Percentiles rank a stretch among this genome's conserved stretches.
These are phyloP conservation scores for Pseudochaenichthys georgianus DNA, from an alignment of 2,797 vertebrate genomes.

Conservation along the genomic window DNA sequence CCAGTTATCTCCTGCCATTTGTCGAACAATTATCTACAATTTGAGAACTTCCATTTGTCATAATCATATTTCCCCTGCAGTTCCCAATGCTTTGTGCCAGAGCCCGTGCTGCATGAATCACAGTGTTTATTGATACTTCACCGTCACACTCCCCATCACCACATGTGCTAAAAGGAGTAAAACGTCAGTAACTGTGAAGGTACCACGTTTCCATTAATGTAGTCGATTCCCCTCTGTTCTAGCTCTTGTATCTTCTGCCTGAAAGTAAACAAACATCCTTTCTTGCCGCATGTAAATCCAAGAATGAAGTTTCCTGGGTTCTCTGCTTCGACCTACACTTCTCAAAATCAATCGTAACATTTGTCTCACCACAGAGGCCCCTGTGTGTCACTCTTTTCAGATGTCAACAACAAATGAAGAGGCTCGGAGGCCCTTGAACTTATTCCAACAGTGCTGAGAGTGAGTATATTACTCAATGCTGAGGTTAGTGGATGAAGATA, in stretches of 20 bases:
- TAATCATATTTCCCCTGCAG: constrained; percentile 50
- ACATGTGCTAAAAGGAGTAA: constrained; percentile 21
- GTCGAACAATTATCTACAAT: constrained; percentile 23
- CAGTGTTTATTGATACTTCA: constrained; percentile 55
- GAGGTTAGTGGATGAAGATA: constrained; percentile 61
- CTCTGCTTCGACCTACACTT: constrained; percentile 41
- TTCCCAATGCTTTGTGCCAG: constrained; percentile 8
- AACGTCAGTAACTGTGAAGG: constrained; percentile 22
- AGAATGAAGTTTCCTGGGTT: constrained; percentile 26
- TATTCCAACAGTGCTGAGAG: constrained; percentile 74
- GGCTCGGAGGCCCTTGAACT: constrained; percentile 63
- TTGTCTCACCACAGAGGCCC: constrained; percentile 40
- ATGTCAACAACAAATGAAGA: constrained; percentile 58
- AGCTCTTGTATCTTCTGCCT: constrained; percentile 7
- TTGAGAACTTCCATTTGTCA: constrained; percentile 46
- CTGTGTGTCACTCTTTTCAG: constrained; percentile 43
- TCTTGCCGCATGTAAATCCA: constrained; percentile 13
- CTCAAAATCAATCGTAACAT: constrained; percentile 46
- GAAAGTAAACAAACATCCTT: constrained; percentile 26
- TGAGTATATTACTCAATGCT: constrained; percentile 52
- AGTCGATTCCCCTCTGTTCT: constrained; percentile 4
- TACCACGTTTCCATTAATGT: constrained; percentile 42
- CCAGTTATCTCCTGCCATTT: constrained; percentile 14
- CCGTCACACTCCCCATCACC: constrained; percentile 23
- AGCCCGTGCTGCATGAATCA: constrained; percentile 22